Base-by-base conservation (phyloP, 2,888 invertebrate species). In the Tetramorium bicarinatum region DNA sequence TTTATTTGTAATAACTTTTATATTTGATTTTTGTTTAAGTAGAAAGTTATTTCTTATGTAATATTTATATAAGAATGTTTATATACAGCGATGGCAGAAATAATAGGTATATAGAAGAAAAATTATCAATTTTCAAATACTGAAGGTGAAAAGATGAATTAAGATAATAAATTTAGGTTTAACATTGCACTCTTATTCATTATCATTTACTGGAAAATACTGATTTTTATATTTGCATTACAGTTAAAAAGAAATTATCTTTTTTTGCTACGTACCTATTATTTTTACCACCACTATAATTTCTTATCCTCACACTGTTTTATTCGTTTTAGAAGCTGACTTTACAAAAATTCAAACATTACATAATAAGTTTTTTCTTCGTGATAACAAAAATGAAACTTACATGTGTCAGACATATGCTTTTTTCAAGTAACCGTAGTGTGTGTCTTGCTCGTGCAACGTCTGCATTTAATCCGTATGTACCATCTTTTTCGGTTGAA, bases 391-490 rank as follows among this genome's bases (percentile, higher is more conserved):
- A 76, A 77, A 54, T 54, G 4, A 13, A 67, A 7, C 67, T 77
- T 54, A 67, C 25, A 6, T n/a, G 18, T 18, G 41, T 34, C 38
- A 76, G 49, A 62, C 21, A 15, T 13, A 49, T 15, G 6, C 29
- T 34, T 54, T 54, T 77, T 77, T 64, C 34, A 41, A 66, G 8
- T 62, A 49, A 9, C 41, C 8, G 25, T 29, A n/a, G 9, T 15
- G n/a, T 54, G 25, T 21, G n/a, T n/a, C 9, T 67, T 77, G 15
- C 18, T 77, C 15, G 52, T 54, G 76, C 41, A 66, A 41, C 52
- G 54, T 77, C 25, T 47, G 52, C 76, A 67, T 77, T 67, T 77
- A 77, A 52, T 67, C 29, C 13, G 13, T n/a, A 18, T 25, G 29
- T 6, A 41, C 25, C 9, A 41, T 13, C 54, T 41, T 41, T 67